Base-by-base conservation (phyloP, 1,140 invertebrate species). In the Physella acuta region DNA sequence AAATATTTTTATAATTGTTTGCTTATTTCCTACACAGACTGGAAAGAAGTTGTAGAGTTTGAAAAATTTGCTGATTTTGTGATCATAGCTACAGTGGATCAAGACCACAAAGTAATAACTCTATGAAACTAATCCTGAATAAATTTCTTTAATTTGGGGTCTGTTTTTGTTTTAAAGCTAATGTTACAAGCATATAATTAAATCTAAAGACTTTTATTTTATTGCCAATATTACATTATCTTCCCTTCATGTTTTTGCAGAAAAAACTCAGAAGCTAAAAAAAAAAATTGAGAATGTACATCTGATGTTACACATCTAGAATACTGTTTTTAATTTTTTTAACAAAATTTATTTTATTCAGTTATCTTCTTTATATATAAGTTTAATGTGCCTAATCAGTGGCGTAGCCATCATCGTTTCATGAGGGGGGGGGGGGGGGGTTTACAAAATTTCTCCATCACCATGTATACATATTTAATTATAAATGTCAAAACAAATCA, bases 11-110 rank as follows among this genome's bases (percentile, higher is more conserved):
- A 20, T 68, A 17, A 16, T 51, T 51, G 26, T 30, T 24, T 24
- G 3, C 62, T 28, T 33, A 34, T 58, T 64, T 64, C 53, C 0
- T 73, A n/a, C 76, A 58, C 53, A 80, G 78, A 80, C 51, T 84
- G 82, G 83, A 72, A 71, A 37, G 73, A 82, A 49, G 75, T 81
- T 5, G 74, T 72, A 17, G 68, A 78, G n/a, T 68, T 36, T 37
- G 77, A 81, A 0, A 85, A 83, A 71, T 75, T 87, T 76, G 82
- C 84, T 28, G 85, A 87, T 71, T 81, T 80, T 75, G 86, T 83
- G 20, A 81, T 86, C 30, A 85, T 87, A 68, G 78, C 82, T 59
- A 86, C 86, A 17, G 81, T 78, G 53, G 86, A 87, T 71, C 72
- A 76, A 73, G 66, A 81, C 0, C 86, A 87, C 70, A 82, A 80